Evolutionary conservation across 2,113 vertebrate species (phyloP).

Genomic region (Cyanoderma ruficeps): DNA sequence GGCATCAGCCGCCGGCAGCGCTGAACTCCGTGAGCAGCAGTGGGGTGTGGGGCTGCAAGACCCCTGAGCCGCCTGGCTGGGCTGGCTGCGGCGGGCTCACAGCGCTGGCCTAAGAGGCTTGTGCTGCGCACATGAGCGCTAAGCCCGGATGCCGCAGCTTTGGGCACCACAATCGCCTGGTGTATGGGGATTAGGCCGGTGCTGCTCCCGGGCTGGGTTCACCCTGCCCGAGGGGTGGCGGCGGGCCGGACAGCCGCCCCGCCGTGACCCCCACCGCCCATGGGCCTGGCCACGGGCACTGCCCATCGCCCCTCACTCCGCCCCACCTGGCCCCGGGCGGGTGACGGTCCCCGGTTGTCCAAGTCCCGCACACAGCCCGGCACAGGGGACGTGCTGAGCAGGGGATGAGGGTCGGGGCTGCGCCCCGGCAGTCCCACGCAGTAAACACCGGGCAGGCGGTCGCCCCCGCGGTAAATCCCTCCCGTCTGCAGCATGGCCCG

Average conservation of each 20-base stretch:
- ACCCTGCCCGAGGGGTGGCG: background rate
- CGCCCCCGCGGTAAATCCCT: background rate
- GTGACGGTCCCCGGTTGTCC: fast-evolving
- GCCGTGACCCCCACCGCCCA: fast-evolving
- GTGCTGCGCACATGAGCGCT: constrained; percentile 16
- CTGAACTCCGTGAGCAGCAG: background rate
- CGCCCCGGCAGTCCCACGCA: background rate
- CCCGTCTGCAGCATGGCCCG: fast-evolving
- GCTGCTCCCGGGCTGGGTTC: background rate
- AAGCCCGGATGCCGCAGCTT: constrained; percentile 39
- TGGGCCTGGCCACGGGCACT: fast-evolving
- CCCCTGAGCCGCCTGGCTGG: fast-evolving
- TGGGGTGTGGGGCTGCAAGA: background rate
- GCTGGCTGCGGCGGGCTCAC: fast-evolving
- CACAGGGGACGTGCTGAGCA: fast-evolving
- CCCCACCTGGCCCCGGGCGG: background rate
- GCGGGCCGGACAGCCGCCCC: background rate
- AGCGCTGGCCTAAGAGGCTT: constrained; percentile 3
- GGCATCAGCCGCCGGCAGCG: background rate
- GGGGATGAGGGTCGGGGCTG: fast-evolving
- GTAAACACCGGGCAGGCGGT: fast-evolving
- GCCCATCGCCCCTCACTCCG: fast-evolving
- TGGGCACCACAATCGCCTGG: constrained; percentile 18
- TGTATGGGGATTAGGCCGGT: background rate
- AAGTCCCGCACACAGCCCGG: fast-evolving